These are phyloP conservation scores for Chrysocyon brachyurus DNA, from an alignment of 2,797 vertebrate species.

Conservation along the genomic window DNA sequence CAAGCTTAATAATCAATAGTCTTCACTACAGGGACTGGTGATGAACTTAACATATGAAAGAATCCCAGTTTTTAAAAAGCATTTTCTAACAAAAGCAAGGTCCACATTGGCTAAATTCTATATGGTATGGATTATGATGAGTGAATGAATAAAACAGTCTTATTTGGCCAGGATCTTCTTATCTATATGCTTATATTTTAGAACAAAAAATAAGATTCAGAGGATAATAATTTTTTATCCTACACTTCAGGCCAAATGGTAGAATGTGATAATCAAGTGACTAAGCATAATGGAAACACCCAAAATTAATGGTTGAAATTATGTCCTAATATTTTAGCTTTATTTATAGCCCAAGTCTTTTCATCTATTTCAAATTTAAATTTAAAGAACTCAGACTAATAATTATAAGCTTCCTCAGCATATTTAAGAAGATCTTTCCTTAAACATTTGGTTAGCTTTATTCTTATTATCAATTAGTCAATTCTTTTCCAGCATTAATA, in stretches of 20 bases:
- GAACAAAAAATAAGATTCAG: slow-evolving; percentile 27
- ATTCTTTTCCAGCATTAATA: slow-evolving; percentile 34
- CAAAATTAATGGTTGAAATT: slow-evolving; percentile 45
- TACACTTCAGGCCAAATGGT: neutral
- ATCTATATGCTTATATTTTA: slow-evolving; percentile 13
- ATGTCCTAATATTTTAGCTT: slow-evolving; percentile 64
- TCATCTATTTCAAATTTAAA: slow-evolving; percentile 58
- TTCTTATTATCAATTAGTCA: slow-evolving; percentile 15
- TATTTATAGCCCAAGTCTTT: slow-evolving; percentile 32
- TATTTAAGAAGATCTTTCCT: slow-evolving; percentile 33
- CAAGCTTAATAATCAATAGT: neutral
- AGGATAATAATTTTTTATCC: slow-evolving; percentile 42
- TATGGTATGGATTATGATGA: neutral
- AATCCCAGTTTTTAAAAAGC: neutral
- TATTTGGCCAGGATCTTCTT: neutral
- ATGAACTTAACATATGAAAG: neutral
- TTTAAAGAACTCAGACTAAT: slow-evolving; percentile 20
- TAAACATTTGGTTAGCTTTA: slow-evolving; percentile 62
- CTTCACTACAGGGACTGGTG: neutral
- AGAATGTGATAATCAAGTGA: slow-evolving; percentile 9
- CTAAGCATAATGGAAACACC: neutral
- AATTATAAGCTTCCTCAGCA: slow-evolving; percentile 44
- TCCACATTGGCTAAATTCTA: neutral
- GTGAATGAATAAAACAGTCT: slow-evolving; percentile 11
- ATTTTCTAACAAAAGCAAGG: slow-evolving; percentile 33